These are phyloP conservation scores for Clavelina lepadiformis DNA, from an alignment of 23 tunicate genomes.

Conservation along the genomic window DNA sequence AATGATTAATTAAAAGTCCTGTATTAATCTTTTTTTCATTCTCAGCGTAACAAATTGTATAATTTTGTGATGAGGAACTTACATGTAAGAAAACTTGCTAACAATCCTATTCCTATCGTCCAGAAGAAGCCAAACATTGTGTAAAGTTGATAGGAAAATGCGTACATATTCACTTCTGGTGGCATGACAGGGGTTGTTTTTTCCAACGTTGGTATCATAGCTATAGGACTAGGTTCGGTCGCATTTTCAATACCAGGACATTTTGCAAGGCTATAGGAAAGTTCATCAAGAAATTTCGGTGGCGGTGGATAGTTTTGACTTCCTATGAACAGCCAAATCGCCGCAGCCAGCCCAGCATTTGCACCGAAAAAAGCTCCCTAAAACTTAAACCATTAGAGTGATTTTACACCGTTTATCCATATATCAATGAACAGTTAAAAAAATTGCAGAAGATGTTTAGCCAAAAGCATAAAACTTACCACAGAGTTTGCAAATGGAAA, in stretches of 20 bases:
- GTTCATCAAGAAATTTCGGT: not conserved
- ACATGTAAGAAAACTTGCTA: constrained; percentile 28
- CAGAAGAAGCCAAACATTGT: constrained; percentile 19
- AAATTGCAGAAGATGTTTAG: too few relatives aligned
- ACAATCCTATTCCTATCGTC: constrained; percentile 17
- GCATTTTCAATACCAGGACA: constrained; percentile 6
- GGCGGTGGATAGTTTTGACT: constrained; percentile 16
- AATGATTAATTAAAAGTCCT: too few relatives aligned
- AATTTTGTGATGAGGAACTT: too few relatives aligned
- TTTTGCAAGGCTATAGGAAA: not conserved
- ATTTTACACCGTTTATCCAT: too few relatives aligned
- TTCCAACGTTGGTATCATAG: not conserved
- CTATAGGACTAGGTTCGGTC: too few relatives aligned
- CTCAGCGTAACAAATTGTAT: too few relatives aligned
- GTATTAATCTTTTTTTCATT: too few relatives aligned
- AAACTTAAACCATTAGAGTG: too few relatives aligned
- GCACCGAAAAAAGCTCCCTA: constrained; percentile 11
- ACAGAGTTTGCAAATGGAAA: too few relatives aligned
- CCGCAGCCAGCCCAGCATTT: constrained; percentile 7
- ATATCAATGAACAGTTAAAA: too few relatives aligned
- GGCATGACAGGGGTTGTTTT: constrained; percentile 2
- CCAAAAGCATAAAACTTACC: too few relatives aligned
- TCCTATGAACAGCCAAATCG: constrained; percentile 3
- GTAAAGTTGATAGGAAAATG: constrained; percentile 28
- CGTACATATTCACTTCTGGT: constrained; percentile 16